A percentile compares a stretch with the other conserved stretches of the same genome.
Conservation (phyloP, 2,113 vertebrate genomes). For the Notiomystis cincta region DNA sequence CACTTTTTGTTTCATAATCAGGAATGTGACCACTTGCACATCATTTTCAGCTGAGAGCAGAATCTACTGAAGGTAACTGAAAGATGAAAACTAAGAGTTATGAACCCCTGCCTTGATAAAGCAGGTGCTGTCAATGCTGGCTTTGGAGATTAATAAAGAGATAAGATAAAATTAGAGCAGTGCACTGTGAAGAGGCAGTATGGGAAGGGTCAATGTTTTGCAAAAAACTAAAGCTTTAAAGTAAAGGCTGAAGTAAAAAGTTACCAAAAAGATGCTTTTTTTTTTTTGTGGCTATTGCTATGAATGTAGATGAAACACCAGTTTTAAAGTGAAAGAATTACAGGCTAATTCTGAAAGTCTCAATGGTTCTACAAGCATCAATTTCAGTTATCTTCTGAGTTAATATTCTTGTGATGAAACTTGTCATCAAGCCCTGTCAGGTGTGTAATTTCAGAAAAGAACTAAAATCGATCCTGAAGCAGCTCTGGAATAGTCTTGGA, state of each 20-base stretch:
- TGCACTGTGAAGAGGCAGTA: slow-evolving; percentile 44
- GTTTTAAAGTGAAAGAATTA: slow-evolving; percentile 27
- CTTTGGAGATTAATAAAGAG: slow-evolving; percentile 69
- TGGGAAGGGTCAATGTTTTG: slow-evolving; percentile 28
- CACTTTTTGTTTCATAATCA: background rate
- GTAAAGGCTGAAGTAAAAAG: slow-evolving; percentile 53
- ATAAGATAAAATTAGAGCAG: slow-evolving; percentile 59
- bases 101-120: background rate
- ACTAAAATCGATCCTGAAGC: slow-evolving; percentile 57
- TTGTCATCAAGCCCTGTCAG: slow-evolving; percentile 52
- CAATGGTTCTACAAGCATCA: background rate
- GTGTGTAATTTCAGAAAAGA: slow-evolving; percentile 51
- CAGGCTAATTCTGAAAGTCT: slow-evolving; percentile 54
- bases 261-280: background rate
- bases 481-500: slow-evolving; percentile 41
- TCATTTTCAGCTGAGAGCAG: background rate
- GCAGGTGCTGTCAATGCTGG: background rate
- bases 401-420: slow-evolving; percentile 63
- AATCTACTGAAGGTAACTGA: background rate
- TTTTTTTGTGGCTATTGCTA: background rate
- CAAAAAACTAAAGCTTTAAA: slow-evolving; percentile 48
- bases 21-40: background rate
- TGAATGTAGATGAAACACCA: slow-evolving; percentile 27
- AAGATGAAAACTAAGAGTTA: background rate
- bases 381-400: slow-evolving; percentile 19